A percentile compares a stretch with the other conserved stretches of the same genome.
These are phyloP conservation scores for Saxidomus purpurata DNA, from an alignment of 1,140 invertebrate genomes.

Conservation along the genomic window DNA sequence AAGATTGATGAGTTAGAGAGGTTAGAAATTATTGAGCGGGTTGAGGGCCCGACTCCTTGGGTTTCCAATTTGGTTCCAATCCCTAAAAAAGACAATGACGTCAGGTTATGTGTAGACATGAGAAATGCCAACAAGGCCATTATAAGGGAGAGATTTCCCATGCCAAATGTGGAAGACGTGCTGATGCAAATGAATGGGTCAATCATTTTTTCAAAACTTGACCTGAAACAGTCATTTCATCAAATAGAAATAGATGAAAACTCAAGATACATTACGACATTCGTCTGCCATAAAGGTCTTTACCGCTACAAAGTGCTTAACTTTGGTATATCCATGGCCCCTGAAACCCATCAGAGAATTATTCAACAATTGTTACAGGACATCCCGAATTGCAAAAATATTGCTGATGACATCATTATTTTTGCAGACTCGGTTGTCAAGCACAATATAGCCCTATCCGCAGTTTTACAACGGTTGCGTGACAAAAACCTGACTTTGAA, in stretches of 20 bases:
- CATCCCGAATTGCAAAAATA: too few species aligned
- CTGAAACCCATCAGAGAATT: too few species aligned
- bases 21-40: too few species aligned
- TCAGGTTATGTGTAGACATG: slow-evolving; percentile 72
- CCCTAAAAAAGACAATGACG: too few species aligned
- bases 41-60: too few species aligned
- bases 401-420: too few species aligned
- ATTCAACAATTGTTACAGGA: too few species aligned
- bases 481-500: slow-evolving; percentile 51
- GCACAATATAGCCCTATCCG: slow-evolving; percentile 24
- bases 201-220: slow-evolving; percentile 67
- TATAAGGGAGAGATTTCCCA: slow-evolving; percentile 72
- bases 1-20: too few species aligned
- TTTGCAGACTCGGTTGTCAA: background rate
- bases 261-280: background rate
- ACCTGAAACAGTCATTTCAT: slow-evolving; percentile 47
- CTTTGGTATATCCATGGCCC: too few species aligned
- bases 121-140: slow-evolving; percentile 69
- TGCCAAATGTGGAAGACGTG: slow-evolving; percentile 78
- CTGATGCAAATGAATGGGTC: slow-evolving; percentile 70
- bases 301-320: background rate
- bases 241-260: background rate
- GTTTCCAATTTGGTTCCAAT: too few species aligned
- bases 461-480: slow-evolving; percentile 28
- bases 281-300: background rate